Base-by-base conservation (phyloP, 2,797 vertebrate genomes). In the Alauda arvensis region DNA sequence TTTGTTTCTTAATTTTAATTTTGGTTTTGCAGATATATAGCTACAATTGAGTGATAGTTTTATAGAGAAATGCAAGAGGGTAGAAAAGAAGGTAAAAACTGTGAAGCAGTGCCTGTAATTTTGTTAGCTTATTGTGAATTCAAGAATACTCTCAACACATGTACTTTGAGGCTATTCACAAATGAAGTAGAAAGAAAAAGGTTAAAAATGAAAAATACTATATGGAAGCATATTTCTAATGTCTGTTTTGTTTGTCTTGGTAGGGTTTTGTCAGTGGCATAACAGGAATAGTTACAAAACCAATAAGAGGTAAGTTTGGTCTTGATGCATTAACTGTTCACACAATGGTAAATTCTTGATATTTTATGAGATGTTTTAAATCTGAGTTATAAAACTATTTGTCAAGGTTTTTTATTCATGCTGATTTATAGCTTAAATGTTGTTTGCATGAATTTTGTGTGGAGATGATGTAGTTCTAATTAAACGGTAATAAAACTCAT, bases 261-360 rank as follows among this genome's bases (percentile, higher is more conserved):
- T 92, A 99, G 99, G 99, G 99, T 31, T 99, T 99, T 96, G 98
- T 99, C 95, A 99, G 98, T 94, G 99, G 99, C 71, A 99, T 99
- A 97, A 99, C 99, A 77, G 99, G 99, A 92, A 99, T 99, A 66
- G 98, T 99, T 86, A 99, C 99, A 95, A 99, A 99, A 95, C 99
- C 99, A 72, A 99, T 99, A 93, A 98, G 98, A 98, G 99, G 99
- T 98, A 97, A 83, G 94, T 95, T 91, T 49, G 69, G 83, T 87
- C 42, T n/a, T 91, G 34, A 51, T 28, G 4, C n/a, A 5, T 68
- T 74, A 55, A 29, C 9, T 85, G 15, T 88, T 60, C 14, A 18
- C 61, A 12, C 14, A 14, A 24, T 71, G 18, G 23, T 62, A 55
- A 39, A 62, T 71, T 65, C 9, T 77, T 56, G 8, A 21, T 84